Evolutionary conservation across 2,113 vertebrate genomes (phyloP).

Genomic region (Anoura caudifer): DNA sequence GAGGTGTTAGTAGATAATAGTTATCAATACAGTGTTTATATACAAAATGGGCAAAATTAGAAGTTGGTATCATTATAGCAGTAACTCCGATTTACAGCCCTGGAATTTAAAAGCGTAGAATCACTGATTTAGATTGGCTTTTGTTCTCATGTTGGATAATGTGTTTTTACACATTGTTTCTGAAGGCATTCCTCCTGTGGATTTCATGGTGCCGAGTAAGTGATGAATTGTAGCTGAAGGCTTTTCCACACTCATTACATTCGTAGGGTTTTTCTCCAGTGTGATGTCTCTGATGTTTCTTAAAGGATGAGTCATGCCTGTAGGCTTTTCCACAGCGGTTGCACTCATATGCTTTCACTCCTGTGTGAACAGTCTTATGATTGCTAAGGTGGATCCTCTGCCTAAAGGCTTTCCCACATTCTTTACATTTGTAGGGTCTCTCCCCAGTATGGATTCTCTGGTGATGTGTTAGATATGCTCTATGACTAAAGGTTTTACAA

Average conservation of each 20-base stretch:
- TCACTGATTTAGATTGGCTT: not conserved
- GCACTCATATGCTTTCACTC: constrained; percentile 71
- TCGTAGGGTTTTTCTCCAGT: constrained; percentile 73
- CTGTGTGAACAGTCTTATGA: constrained; percentile 73
- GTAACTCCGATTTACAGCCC: not conserved
- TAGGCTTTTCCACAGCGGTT: constrained; percentile 71
- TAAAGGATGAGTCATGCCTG: constrained; percentile 70
- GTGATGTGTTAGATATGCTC: constrained; percentile 67
- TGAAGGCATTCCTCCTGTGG: constrained; percentile 60
- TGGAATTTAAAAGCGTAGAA: constrained; percentile 27
- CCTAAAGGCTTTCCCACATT: constrained; percentile 74
- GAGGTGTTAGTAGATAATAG: not conserved
- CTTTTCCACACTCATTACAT: constrained; percentile 73
- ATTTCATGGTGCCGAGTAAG: constrained; percentile 72
- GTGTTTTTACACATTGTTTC: not conserved
- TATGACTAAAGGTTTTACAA: constrained; percentile 74
- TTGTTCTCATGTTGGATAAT: not conserved
- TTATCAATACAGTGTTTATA: not conserved
- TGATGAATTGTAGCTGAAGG: constrained; percentile 74
- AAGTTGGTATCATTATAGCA: not conserved
- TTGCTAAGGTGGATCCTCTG: constrained; percentile 72
- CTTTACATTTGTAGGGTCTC: constrained; percentile 73
- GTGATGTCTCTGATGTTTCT: constrained; percentile 72
- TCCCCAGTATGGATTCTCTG: constrained; percentile 74
- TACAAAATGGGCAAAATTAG: constrained; percentile 23